A percentile compares a stretch with the other conserved stretches of the same genome.
phyloP scores from a whole-genome alignment of 2,113 vertebrate species.

The Anthoscopus minutus region DNA sequence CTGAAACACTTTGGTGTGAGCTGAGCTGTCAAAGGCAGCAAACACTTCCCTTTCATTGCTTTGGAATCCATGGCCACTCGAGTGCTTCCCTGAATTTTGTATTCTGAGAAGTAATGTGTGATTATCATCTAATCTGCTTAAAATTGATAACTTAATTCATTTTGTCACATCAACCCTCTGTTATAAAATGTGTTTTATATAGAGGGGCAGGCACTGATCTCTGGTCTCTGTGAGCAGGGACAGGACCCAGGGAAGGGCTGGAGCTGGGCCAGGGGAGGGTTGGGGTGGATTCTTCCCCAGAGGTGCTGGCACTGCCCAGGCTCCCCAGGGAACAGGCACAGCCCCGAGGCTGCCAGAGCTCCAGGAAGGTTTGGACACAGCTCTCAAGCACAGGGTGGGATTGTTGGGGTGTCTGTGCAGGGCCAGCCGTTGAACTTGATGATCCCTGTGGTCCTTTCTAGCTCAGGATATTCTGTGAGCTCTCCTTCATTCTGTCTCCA shows the following conservation, averaged over 20 bases:
- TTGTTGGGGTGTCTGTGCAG: background rate
- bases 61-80: background rate
- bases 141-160: background rate
- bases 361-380: rapidly evolving
- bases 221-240: background rate
- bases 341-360: background rate
- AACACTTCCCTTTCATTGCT: background rate
- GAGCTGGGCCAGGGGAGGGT: background rate
- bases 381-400: background rate
- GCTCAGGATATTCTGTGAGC: background rate
- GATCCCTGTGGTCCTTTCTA: background rate
- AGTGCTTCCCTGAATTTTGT: background rate
- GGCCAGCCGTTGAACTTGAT: background rate
- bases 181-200: background rate
- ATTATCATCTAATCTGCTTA: background rate
- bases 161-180: background rate
- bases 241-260: background rate
- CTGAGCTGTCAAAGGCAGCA: background rate
- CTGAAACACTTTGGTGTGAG: background rate
- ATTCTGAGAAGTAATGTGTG: background rate
- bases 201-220: background rate
- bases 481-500: background rate
- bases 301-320: background rate
- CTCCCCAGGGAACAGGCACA: background rate
- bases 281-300: background rate